Conservation (phyloP, 1,140 invertebrate species). For the Daktulosphaira vitifoliae region DNA sequence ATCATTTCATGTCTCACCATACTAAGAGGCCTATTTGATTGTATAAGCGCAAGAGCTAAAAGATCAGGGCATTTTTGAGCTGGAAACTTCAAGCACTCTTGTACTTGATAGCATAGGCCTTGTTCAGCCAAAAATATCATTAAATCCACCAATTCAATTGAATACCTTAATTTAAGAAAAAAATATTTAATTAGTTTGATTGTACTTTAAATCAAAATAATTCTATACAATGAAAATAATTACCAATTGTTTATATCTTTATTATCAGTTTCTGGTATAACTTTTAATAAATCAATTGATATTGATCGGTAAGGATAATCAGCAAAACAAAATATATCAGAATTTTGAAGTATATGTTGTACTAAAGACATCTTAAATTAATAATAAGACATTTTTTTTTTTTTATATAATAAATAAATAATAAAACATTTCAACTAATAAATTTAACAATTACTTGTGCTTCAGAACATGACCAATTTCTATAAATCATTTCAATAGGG, state of each 20-base stretch:
- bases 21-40: slow-evolving; percentile 67
- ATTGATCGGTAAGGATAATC: slow-evolving; percentile 81
- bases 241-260: slow-evolving; percentile 84
- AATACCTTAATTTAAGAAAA: slow-evolving; percentile 49
- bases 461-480: slow-evolving; percentile 84
- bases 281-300: slow-evolving; percentile 75
- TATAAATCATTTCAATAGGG: slow-evolving; percentile 80
- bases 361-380: slow-evolving; percentile 68
- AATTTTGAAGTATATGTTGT: slow-evolving; percentile 73
- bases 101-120: slow-evolving; percentile 68
- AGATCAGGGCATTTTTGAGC: slow-evolving; percentile 89
- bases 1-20: slow-evolving; percentile 74
- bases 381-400: background rate
- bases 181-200: background rate
- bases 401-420: background rate
- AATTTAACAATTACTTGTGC: slow-evolving; percentile 50
- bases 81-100: slow-evolving; percentile 86
- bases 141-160: slow-evolving; percentile 79
- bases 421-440: background rate
- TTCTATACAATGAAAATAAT: no score
- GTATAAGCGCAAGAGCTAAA: slow-evolving; percentile 73
- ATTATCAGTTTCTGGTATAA: slow-evolving; percentile 77
- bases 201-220: no score
- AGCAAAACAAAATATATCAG: slow-evolving; percentile 88
- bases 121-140: slow-evolving; percentile 76